Evolutionary conservation across 2,113 vertebrate species (phyloP).

Genomic region (Eleginops maclovinus): DNA sequence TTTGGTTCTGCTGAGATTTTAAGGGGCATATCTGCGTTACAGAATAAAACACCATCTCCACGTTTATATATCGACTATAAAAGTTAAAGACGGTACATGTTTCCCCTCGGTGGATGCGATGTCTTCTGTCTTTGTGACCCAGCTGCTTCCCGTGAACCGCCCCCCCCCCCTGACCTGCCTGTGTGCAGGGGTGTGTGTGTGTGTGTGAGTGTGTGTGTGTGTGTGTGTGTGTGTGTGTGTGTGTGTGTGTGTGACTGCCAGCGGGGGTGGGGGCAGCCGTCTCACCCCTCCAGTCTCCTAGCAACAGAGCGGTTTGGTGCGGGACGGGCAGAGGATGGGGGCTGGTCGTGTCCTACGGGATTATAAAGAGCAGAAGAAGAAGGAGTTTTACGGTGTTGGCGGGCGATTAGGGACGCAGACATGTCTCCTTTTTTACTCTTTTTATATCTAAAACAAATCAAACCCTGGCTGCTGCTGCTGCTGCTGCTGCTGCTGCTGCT

Average conservation of each 20-base stretch:
- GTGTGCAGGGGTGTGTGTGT: conserved; percentile 57
- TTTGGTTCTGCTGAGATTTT: too few species aligned
- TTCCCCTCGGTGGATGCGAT: conserved; percentile 46
- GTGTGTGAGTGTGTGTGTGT: conserved; percentile 52
- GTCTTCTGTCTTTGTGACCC: conserved; percentile 79
- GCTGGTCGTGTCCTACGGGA: conserved; percentile 81
- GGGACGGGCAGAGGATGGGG: conserved; percentile 82
- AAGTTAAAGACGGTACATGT: conserved; percentile 34
- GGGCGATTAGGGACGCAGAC: conserved; percentile 77
- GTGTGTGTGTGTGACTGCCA: conserved; percentile 76
- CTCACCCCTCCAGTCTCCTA: conserved; percentile 88
- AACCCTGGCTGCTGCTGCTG: conserved; percentile 57
- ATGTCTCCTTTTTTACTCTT: conserved; percentile 67
- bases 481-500: too few species aligned
- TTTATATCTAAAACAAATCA: neutral
- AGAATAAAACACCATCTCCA: conserved; percentile 23
- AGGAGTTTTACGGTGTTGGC: conserved; percentile 72
- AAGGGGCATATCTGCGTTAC: too few species aligned
- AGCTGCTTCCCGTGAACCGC: conserved; percentile 77
- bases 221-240: conserved; percentile 57
- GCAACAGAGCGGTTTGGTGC: conserved; percentile 88
- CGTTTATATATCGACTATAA: conserved; percentile 22
- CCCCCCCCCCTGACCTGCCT: conserved; percentile 70
- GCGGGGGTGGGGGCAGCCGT: conserved; percentile 84
- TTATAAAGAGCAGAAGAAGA: conserved; percentile 72